These are phyloP conservation scores for Peromyscus nudipes DNA, from an alignment of 2,797 vertebrate species.

Conservation along the genomic window DNA sequence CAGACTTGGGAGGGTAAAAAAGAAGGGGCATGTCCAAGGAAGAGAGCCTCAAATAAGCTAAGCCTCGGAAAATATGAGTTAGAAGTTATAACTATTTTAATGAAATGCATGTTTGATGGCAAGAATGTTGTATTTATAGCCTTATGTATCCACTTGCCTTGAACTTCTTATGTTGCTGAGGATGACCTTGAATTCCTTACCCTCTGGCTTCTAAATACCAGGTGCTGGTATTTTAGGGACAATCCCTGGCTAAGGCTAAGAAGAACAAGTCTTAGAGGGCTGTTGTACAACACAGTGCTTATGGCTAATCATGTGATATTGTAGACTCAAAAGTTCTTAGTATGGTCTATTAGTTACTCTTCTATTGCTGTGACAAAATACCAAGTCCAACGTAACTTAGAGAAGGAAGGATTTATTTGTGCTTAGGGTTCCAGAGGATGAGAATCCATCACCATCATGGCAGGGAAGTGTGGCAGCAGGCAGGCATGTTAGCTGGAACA, in stretches of 20 bases:
- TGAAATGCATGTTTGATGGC: not conserved
- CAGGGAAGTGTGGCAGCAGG: not conserved
- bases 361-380: not conserved
- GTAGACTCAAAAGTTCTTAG: not conserved
- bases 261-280: not conserved
- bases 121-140: not conserved
- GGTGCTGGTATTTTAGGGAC: not conserved
- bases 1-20: not conserved
- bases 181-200: not conserved
- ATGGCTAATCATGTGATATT: not conserved
- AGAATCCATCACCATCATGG: no score
- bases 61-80: not conserved
- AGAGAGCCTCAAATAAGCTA: not conserved
- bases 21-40: not conserved
- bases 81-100: conserved; percentile 9
- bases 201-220: not conserved
- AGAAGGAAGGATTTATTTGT: not conserved
- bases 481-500: not conserved
- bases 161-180: not conserved
- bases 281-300: not conserved
- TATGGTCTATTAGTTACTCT: not conserved
- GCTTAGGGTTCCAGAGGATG: not conserved
- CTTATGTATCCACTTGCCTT: not conserved
- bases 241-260: not conserved
- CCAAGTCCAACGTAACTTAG: not conserved